Base-by-base conservation (phyloP, 2,797 vertebrate species). In the Huso huso region DNA sequence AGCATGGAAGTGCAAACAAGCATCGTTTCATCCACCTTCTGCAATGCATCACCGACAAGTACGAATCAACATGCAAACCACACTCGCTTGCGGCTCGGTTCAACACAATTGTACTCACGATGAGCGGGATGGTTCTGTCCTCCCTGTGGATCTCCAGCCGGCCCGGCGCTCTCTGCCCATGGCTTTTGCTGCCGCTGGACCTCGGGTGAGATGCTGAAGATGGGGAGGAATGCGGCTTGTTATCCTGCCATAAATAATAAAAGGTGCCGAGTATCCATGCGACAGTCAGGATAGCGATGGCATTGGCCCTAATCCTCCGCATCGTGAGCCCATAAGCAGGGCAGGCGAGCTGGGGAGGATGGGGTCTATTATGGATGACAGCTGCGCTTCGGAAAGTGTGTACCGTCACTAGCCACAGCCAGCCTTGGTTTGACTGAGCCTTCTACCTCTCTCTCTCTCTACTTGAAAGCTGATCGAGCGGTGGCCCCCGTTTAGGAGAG, bases 201-300 rank as follows among this genome's bases (percentile, higher is more conserved):
- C 83, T 84, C 67, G 72, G 77, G 74, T 86, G 83, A 62, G 83
- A 74, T 69, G 78, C 78, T 8, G 87, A 82, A 48, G 90, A 86
- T 64, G 92, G 84, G 69, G 90, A 83, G 64, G 92, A 82, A 74
- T 89, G 92, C 10, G 94, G 93, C 77, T 93, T 96, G 86, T 86
- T 96, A 90, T 96, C 96, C 92, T 98, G 96, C 95, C 96, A 98
- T 92, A 97, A 94, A 94, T 97, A 97, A 88, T 99, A 99, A 79
- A 98, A 98, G 81, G 95, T 98, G 68, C 96, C 95, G 78, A 99
- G 83, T 88, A 98, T 98, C 96, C 96, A 98, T 69, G 96, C 95
- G 60, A 96, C 94, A 10, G 95, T 97, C 81, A 98, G 92, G 83
- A 98, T 94, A 66, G 94, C 95, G 81, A 98, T 97, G 88, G 94